Conservation (phyloP, 2,113 vertebrate genomes). For the Hypomesus transpacificus region DNA sequence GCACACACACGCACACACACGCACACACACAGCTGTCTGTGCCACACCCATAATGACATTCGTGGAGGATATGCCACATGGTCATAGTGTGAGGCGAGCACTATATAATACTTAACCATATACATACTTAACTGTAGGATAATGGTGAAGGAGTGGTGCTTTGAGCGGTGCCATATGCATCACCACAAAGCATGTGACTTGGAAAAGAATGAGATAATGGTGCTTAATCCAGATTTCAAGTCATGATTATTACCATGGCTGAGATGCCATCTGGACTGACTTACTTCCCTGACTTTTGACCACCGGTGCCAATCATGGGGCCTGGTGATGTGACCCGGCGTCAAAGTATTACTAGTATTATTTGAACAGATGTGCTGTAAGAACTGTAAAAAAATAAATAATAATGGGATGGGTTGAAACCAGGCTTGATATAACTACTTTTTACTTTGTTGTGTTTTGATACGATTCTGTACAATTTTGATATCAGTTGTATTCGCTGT, state of each 20-base stretch:
- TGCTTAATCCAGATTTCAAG: conserved; percentile 48
- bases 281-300: neutral
- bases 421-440: conserved; percentile 45
- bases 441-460: conserved; percentile 68
- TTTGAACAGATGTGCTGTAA: conserved; percentile 37
- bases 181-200: conserved; percentile 46
- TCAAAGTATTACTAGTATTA: conserved; percentile 12
- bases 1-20: too few species aligned
- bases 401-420: too few species aligned
- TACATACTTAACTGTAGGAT: too few species aligned
- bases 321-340: conserved; percentile 19
- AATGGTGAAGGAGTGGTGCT: conserved; percentile 58
- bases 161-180: conserved; percentile 63
- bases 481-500: conserved; percentile 61
- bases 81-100: too few species aligned
- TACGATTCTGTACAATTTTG: conserved; percentile 62
- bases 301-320: neutral
- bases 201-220: conserved; percentile 48
- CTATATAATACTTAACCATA: neutral
- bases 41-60: too few species aligned
- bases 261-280: conserved; percentile 29
- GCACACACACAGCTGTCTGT: too few species aligned
- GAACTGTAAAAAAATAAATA: conserved; percentile 24
- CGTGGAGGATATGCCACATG: too few species aligned
- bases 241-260: conserved; percentile 34